These are phyloP conservation scores for Scyliorhinus canicula DNA, from an alignment of 2,797 vertebrate species.

Conservation along the genomic window DNA sequence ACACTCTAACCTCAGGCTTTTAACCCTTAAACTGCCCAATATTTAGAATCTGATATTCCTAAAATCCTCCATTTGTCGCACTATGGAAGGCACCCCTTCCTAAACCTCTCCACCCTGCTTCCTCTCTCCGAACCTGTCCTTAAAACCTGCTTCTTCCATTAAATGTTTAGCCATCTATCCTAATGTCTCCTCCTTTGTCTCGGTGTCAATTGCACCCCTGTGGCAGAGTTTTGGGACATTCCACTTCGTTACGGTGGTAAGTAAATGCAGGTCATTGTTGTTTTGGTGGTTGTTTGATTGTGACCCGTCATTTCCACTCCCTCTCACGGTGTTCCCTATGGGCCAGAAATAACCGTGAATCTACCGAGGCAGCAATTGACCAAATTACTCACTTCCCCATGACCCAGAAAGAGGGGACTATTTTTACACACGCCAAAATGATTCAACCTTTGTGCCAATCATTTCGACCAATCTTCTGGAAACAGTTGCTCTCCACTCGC, in stretches of 20 bases:
- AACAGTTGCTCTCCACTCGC: neutral
- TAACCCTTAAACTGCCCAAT: no score
- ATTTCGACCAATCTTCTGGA: no score
- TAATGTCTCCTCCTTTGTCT: neutral
- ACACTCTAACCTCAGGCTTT: no score
- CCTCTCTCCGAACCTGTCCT: neutral
- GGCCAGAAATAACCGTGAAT: neutral
- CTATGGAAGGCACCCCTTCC: neutral
- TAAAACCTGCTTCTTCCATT: neutral
- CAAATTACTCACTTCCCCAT: neutral
- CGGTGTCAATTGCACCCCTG: neutral
- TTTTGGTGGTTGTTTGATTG: neutral
- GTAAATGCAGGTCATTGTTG: neutral
- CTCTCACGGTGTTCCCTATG: neutral
- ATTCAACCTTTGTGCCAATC: neutral
- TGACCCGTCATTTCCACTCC: neutral
- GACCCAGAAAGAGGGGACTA: neutral
- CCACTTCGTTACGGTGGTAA: neutral
- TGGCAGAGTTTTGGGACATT: neutral
- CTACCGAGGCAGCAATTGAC: neutral
- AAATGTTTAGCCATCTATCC: neutral
- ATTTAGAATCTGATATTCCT: no score
- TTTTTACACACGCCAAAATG: neutral
- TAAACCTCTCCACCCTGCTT: neutral
- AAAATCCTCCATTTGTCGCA: no score